Evolutionary conservation across 2,797 vertebrate species (phyloP), one percentile per base, ranked within the genome.

Genomic region (Acipenser oxyrinchus): DNA sequence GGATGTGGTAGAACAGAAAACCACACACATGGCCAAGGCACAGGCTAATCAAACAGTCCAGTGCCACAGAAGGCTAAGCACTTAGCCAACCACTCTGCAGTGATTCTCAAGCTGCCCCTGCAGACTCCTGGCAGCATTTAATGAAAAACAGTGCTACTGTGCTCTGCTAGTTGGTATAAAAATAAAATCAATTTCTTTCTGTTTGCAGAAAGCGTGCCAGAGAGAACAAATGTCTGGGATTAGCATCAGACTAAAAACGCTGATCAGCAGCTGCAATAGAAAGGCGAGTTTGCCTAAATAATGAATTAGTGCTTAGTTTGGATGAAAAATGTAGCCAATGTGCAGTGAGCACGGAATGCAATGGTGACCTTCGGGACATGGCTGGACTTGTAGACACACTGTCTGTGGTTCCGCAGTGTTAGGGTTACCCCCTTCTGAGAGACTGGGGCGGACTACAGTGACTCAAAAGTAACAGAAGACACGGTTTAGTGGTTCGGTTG

Each of bases 231-330:
- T 58, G 11, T n/a, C 55, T 58, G 55, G 7, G 37, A 37, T 37
- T 37, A 37, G 37, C 37, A 58, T 58, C 13, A 58, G 55, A 58
- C 55, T n/a, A 11, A 6, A 58, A n/a, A 58, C 11, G 55, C 55
- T n/a, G 55, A n/a, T n/a, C 7, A n/a, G 55, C 55, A 11, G 12
- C 55, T 11, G 55, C 15, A 58, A 58, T 11, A n/a, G 55, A 58
- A n/a, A 58, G 55, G 12, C 55, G 55, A 58, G 55, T 7, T 58
- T 9, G 10, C 55, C 10, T 58, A 58, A 4, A n/a, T 13, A 58
- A 13, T 58, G 55, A 58, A 58, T 11, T 58, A 58, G 55, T 58
- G 55, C 55, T n/a, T 58, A 58, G 55, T 15, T n/a, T 11, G 55
- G 15, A 6, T 58, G 55, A 13, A 58, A 58, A 58, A 58, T 58